Conservation (phyloP, 2,888 invertebrate species). For the Acleris cristana region DNA sequence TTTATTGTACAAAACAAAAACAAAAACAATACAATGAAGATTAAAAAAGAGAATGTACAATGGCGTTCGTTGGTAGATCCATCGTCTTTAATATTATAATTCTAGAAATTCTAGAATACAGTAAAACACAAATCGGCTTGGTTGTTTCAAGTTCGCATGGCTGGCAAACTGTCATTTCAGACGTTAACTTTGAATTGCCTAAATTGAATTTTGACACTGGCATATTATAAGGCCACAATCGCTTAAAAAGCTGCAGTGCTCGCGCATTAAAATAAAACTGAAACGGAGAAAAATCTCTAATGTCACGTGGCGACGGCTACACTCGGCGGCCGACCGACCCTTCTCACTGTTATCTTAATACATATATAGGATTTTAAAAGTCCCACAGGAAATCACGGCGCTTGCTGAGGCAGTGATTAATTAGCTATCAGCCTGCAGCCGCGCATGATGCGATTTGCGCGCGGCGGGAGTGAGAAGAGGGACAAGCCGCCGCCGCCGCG, state of each 20-base stretch:
- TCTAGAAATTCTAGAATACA: no score
- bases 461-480: neutral
- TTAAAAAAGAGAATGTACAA: no score
- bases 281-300: constrained; percentile 35
- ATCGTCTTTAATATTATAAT: no score
- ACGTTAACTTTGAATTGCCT: no score
- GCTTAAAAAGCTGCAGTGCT: neutral
- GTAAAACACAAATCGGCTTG: neutral
- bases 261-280: neutral
- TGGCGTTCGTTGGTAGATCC: no score
- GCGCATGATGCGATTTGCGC: neutral
- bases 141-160: constrained; percentile 7
- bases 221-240: neutral
- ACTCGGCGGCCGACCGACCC: constrained; percentile 52
- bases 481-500: neutral
- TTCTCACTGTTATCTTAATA: constrained; percentile 71
- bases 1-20: no score
- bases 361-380: constrained; percentile 69
- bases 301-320: constrained; percentile 36
- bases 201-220: no score
- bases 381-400: constrained; percentile 68
- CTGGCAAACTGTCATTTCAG: neutral
- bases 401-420: constrained; percentile 70
- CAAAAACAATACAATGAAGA: no score
- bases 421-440: constrained; percentile 59